Evolutionary conservation across 2,797 vertebrate genomes (phyloP).

Genomic region (Antrozous pallidus): DNA sequence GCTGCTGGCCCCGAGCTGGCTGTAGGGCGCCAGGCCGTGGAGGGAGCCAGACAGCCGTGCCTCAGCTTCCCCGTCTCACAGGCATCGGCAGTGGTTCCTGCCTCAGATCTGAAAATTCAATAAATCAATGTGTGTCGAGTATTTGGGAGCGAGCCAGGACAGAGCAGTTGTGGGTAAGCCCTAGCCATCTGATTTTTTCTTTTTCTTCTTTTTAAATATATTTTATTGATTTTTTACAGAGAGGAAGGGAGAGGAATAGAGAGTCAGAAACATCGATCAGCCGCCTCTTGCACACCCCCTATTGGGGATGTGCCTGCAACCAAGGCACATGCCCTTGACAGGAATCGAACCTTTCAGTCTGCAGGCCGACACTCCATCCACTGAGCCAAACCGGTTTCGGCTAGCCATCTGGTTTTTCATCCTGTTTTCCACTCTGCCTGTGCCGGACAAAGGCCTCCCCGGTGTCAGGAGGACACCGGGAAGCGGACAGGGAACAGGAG

Average conservation of each 20-base stretch:
- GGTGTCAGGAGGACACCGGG: background rate
- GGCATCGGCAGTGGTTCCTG: rapidly evolving
- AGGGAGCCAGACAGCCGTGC: background rate
- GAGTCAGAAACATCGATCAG: too few relatives aligned
- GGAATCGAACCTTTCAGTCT: too few relatives aligned
- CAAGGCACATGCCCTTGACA: too few relatives aligned
- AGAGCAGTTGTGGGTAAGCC: rapidly evolving
- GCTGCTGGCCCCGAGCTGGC: background rate
- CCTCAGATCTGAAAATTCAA: background rate
- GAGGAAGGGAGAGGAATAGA: too few relatives aligned
- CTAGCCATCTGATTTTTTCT: too few relatives aligned
- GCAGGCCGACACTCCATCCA: too few relatives aligned
- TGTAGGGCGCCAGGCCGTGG: background rate
- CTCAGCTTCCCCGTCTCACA: rapidly evolving
- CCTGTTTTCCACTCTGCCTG: background rate
- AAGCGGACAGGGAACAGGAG: background rate
- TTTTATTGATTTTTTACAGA: too few relatives aligned
- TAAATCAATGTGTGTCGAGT: rapidly evolving
- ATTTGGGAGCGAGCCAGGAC: rapidly evolving
- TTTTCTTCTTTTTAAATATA: too few relatives aligned
- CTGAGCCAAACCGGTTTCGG: too few relatives aligned
- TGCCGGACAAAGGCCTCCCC: rapidly evolving
- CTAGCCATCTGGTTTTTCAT: rapidly evolving
- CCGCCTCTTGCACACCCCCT: too few relatives aligned
- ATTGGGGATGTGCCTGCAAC: too few relatives aligned